Conservation (phyloP, 1,140 invertebrate genomes). For the Penaeus vannamei region DNA sequence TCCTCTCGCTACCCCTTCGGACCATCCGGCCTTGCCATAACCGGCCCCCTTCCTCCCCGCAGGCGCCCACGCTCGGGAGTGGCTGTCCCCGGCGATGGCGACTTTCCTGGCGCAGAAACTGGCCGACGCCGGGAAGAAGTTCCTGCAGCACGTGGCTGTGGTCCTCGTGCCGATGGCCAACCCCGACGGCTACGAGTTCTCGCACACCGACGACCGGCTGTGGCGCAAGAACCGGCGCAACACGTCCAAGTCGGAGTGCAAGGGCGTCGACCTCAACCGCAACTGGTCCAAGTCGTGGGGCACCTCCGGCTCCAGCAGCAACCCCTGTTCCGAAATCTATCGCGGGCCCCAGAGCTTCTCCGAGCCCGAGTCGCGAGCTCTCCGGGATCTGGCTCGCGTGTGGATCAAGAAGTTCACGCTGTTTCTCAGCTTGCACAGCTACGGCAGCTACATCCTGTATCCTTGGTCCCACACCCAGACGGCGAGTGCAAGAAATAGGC, state of each 20-base stretch:
- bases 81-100: constrained; percentile 89
- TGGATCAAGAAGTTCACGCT: constrained; percentile 74
- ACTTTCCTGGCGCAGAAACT: constrained; percentile 87
- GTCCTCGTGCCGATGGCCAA: constrained; percentile 69
- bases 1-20: too few species aligned
- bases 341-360: constrained; percentile 72
- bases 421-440: constrained; percentile 89
- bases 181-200: constrained; percentile 68
- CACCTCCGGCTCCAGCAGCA: constrained; percentile 12
- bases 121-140: constrained; percentile 77
- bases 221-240: constrained; percentile 68
- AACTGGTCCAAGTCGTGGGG: constrained; percentile 67
- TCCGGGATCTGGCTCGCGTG: constrained; percentile 66
- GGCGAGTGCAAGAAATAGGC: background rate
- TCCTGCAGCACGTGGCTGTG: constrained; percentile 82
- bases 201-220: constrained; percentile 67
- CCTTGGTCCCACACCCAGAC: constrained; percentile 84
- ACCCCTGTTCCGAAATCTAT: constrained; percentile 69
- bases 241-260: constrained; percentile 34
- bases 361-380: constrained; percentile 70
- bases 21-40: too few species aligned
- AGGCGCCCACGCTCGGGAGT: constrained; percentile 85
- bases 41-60: constrained; percentile 50
- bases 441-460: constrained; percentile 88
- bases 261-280: constrained; percentile 69